Conservation (phyloP, 2,113 vertebrate species). For the Zosterops pallidus region DNA sequence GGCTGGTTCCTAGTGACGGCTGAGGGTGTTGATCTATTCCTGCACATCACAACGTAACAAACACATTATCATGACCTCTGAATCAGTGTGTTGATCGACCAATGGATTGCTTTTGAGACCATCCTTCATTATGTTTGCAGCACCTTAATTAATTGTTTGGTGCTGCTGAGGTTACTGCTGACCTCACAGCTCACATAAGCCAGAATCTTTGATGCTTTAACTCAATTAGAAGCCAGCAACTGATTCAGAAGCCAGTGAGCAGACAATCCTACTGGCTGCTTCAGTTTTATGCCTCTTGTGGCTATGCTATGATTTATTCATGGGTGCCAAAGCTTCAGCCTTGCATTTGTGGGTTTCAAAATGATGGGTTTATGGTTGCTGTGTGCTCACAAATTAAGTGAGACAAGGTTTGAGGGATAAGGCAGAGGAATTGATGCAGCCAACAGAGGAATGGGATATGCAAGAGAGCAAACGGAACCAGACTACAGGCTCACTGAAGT, state of each 20-base stretch:
- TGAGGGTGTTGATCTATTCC: fast-evolving
- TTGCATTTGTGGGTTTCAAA: neutral
- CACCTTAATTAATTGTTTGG: neutral
- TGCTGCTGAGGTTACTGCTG: neutral
- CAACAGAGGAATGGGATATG: neutral
- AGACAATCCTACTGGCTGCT: neutral
- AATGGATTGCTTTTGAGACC: neutral
- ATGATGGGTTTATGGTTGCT: neutral
- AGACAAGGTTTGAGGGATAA: neutral
- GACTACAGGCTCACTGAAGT: neutral
- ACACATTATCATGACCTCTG: neutral
- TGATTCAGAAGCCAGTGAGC: neutral
- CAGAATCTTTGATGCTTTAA: neutral
- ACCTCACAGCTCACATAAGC: neutral
- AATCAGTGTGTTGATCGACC: neutral
- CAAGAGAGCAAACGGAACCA: neutral
- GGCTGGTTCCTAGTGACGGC: neutral
- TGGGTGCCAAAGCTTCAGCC: neutral
- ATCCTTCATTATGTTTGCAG: neutral
- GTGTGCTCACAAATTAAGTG: neutral
- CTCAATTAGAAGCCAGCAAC: neutral
- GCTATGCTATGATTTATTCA: neutral
- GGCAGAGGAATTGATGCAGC: neutral
- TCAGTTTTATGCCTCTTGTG: neutral
- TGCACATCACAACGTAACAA: fast-evolving